phyloP scores from a whole-genome alignment of 2,113 vertebrate genomes.

The Zosterops borbonicus region DNA sequence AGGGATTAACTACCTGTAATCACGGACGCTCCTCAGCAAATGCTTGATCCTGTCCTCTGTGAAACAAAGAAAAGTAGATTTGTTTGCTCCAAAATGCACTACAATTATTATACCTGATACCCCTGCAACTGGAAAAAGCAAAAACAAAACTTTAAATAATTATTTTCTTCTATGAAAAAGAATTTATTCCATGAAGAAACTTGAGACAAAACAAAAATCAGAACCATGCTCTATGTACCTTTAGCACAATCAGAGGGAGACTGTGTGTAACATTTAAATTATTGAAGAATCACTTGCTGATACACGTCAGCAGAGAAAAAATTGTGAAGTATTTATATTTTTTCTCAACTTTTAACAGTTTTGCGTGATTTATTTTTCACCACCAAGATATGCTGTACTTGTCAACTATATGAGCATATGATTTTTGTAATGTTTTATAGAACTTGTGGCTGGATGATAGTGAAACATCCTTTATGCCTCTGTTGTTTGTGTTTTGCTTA shows the following conservation, averaged over 20 bases:
- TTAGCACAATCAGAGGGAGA: neutral
- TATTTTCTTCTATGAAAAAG: neutral
- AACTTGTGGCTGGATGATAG: neutral
- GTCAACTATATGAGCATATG: neutral
- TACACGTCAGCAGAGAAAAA: neutral
- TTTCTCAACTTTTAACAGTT: neutral
- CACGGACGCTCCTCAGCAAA: neutral
- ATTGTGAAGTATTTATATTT: neutral
- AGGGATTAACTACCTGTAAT: neutral
- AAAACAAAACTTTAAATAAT: neutral
- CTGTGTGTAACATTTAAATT: neutral
- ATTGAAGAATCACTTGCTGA: neutral
- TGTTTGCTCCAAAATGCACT: neutral
- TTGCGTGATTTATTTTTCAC: neutral
- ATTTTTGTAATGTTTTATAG: neutral
- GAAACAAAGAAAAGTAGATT: neutral
- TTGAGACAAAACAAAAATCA: neutral
- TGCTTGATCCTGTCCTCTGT: neutral
- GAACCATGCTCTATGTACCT: neutral
- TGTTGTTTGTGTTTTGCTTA: neutral
- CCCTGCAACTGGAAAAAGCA: neutral
- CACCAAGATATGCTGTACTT: neutral
- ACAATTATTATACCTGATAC: rapidly evolving
- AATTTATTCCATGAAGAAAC: neutral
- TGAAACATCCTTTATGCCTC: neutral